phyloP scores from a whole-genome alignment of 2,888 invertebrate genomes.

The Kuschelorhynchus macadamiae region DNA sequence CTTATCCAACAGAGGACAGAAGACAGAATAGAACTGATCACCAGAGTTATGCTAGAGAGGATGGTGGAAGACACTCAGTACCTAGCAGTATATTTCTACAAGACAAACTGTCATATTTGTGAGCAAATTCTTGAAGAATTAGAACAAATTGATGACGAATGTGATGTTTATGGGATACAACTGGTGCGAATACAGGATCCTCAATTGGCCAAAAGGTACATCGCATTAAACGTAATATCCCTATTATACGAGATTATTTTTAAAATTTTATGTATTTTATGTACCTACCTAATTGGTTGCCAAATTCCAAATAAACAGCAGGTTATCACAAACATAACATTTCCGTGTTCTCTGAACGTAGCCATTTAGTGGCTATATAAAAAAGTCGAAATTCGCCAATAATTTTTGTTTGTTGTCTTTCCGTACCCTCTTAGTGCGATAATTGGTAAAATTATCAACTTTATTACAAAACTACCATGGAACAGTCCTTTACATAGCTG shows the following conservation, averaged over 20 bases:
- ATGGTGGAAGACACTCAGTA: slow-evolving; percentile 94
- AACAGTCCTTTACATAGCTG: no score
- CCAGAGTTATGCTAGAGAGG: slow-evolving; percentile 88
- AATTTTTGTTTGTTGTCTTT: no score
- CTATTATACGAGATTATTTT: background rate
- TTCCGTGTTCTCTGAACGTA: no score
- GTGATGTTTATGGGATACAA: slow-evolving; percentile 92
- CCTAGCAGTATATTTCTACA: slow-evolving; percentile 93
- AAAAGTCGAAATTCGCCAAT: no score
- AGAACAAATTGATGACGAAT: slow-evolving; percentile 92
- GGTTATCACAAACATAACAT: no score
- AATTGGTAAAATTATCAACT: no score
- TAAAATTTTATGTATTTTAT: background rate
- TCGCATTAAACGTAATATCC: background rate
- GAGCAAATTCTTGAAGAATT: slow-evolving; percentile 90
- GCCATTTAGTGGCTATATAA: no score
- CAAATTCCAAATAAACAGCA: background rate
- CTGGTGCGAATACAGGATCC: slow-evolving; percentile 95
- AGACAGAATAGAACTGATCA: slow-evolving; percentile 92
- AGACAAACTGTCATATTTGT: slow-evolving; percentile 92
- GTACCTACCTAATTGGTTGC: background rate
- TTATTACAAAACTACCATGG: no score
- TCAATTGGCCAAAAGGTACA: slow-evolving; percentile 80
- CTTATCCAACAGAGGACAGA: slow-evolving; percentile 94
- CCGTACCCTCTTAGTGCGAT: no score